Base-by-base conservation (phyloP, 2,888 invertebrate genomes). In the Eristalis pertinax region DNA sequence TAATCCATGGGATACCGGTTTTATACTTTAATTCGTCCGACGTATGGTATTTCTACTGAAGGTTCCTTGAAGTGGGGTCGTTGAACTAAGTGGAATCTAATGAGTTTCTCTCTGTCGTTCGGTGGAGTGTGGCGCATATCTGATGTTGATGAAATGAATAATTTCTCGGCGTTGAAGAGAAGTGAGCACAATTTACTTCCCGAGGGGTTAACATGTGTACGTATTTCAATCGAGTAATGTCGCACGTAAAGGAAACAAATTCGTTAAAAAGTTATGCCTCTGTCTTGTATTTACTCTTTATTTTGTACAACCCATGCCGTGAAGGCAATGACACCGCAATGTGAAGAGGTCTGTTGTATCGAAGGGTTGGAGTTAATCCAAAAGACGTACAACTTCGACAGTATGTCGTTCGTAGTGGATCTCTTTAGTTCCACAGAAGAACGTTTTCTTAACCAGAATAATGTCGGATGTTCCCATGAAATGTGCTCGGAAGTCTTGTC, bases 141-240 rank as follows among this genome's bases (percentile, higher is more conserved):
- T 1, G 19, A 15, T 0, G 5, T 5, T 0, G n/a, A n/a, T n/a
- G 43, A 2, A 0, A 38, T 38, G 0, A n/a, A 2, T n/a, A n/a
- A n/a, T n/a, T n/a, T 1, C n/a, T n/a, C 8, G 13, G 43, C n/a
- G 13, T 43, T 43, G 19, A 19, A 50, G 10, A n/a, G 19, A 7
- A 50, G 7, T 4, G 5, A 11, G 35, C 11, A 11, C 10, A 2
- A 1, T 11, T 38, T 7, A 32, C 32, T 0, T 29, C 5, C 29
- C 5, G 29, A 29, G 4, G 29, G 0, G 5, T 29, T 5, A 2
- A 4, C 4, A 29, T 29, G 4, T n/a, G n/a, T n/a, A n/a, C n/a
- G n/a, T n/a, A n/a, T 29, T 29, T 29, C 43, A 15, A 13, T 43
- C 43, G 3, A 43, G n/a, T 29, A 4, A 29, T 29, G 29, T 29